phyloP scores from a whole-genome alignment of 2,113 vertebrate genomes.

The Chlorodrepanis virens region DNA sequence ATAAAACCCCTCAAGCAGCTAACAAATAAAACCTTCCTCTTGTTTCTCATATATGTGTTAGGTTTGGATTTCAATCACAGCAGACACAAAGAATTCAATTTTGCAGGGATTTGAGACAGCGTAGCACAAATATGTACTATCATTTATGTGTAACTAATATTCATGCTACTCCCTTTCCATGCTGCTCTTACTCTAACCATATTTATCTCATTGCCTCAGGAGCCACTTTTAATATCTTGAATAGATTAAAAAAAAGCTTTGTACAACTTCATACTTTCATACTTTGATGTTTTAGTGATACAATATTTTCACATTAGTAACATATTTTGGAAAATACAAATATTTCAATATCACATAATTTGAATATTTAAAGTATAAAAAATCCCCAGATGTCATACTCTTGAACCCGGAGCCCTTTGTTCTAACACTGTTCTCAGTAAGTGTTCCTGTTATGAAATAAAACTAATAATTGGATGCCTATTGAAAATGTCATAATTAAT shows the following conservation, averaged over 20 bases:
- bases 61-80: not conserved
- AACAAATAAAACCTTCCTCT: not conserved
- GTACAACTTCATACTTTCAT: not conserved
- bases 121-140: not conserved
- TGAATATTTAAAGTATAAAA: not conserved
- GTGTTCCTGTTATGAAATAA: not conserved
- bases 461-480: not conserved
- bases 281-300: not conserved
- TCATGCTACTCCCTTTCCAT: not conserved
- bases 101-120: not conserved
- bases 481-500: not conserved
- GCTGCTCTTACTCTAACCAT: not conserved
- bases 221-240: not conserved
- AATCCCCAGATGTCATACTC: accelerated
- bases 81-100: not conserved
- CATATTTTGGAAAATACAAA: not conserved
- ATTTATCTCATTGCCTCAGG: not conserved
- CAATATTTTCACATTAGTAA: not conserved
- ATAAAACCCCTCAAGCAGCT: accelerated
- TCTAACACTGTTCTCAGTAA: not conserved
- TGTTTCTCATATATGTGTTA: not conserved
- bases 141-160: not conserved
- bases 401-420: not conserved
- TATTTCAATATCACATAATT: not conserved
- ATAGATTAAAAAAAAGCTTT: not conserved